Percentiles rank a stretch among this genome's conserved stretches.
phyloP scores from a whole-genome alignment of 2,888 invertebrate genomes.

The Microchrysa polita region DNA sequence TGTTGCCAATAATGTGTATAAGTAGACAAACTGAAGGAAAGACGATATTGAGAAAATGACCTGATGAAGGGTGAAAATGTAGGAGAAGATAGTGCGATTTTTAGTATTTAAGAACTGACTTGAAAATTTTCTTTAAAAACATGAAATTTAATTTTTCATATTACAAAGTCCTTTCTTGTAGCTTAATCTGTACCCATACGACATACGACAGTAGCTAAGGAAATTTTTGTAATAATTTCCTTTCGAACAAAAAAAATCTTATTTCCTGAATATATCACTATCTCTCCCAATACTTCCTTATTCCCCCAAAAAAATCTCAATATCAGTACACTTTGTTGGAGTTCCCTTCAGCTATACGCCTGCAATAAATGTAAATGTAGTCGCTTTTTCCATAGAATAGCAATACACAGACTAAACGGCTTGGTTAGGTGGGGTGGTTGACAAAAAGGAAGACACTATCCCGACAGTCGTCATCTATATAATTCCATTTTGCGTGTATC shows the following conservation, averaged over 20 bases:
- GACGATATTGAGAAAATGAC: background rate
- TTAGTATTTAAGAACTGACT: no score
- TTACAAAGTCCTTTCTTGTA: no score
- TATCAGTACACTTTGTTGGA: no score
- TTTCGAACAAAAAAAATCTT: background rate
- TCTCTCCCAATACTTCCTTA: no score
- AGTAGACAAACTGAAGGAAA: constrained; percentile 5
- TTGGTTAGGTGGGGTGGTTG: constrained; percentile 22
- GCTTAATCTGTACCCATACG: no score
- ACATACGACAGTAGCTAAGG: no score
- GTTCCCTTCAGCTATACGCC: background rate
- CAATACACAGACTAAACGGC: background rate
- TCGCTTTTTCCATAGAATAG: constrained; percentile 35
- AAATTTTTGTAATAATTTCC: no score
- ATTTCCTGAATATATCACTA: background rate
- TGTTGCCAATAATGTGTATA: constrained; percentile 2
- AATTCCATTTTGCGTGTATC: constrained; percentile 41
- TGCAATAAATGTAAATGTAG: constrained; percentile 47
- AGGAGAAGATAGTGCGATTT: no score
- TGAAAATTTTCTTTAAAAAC: no score
- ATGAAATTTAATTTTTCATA: no score
- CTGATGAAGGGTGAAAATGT: background rate
- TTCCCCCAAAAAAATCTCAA: background rate
- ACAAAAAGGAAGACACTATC: constrained; percentile 33
- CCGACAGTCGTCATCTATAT: constrained; percentile 33